Conservation (phyloP, 2,888 invertebrate species). For the Megastigmus dorsalis region DNA sequence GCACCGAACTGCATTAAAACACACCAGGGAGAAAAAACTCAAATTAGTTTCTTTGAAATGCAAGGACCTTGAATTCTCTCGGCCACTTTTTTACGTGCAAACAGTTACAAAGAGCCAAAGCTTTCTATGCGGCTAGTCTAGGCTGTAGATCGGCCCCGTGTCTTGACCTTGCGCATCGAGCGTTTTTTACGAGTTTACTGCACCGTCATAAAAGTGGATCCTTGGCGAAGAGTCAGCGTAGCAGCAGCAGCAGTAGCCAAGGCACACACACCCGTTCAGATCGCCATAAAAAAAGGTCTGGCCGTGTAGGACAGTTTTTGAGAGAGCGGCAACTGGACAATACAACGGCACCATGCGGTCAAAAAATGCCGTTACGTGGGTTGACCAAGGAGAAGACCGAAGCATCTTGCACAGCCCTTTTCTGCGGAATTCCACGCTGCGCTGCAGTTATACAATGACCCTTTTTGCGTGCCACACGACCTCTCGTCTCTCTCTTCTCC, state of each 20-base stretch:
- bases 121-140: too few species aligned
- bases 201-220: slow-evolving; percentile 64
- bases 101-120: neutral
- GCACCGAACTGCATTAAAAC: slow-evolving; percentile 26
- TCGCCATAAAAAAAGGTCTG: slow-evolving; percentile 64
- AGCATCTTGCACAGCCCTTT: slow-evolving; percentile 61
- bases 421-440: slow-evolving; percentile 49
- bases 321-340: slow-evolving; percentile 14
- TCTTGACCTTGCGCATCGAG: slow-evolving; percentile 66
- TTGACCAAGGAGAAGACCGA: too few species aligned
- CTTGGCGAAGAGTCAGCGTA: slow-evolving; percentile 59
- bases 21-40: neutral
- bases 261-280: slow-evolving; percentile 68
- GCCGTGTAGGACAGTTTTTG: neutral
- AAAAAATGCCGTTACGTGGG: slow-evolving; percentile 62
- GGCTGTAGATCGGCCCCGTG: too few species aligned
- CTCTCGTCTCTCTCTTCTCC: slow-evolving; percentile 42
- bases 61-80: slow-evolving; percentile 47
- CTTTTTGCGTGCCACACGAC: slow-evolving; percentile 42
- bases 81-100: slow-evolving; percentile 22
- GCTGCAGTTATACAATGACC: slow-evolving; percentile 23
- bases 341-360: slow-evolving; percentile 55
- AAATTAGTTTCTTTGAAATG: slow-evolving; percentile 20
- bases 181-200: slow-evolving; percentile 63
- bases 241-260: too few species aligned